Base-by-base conservation (phyloP, 2,888 invertebrate species). In the Alsophila aescularia region DNA sequence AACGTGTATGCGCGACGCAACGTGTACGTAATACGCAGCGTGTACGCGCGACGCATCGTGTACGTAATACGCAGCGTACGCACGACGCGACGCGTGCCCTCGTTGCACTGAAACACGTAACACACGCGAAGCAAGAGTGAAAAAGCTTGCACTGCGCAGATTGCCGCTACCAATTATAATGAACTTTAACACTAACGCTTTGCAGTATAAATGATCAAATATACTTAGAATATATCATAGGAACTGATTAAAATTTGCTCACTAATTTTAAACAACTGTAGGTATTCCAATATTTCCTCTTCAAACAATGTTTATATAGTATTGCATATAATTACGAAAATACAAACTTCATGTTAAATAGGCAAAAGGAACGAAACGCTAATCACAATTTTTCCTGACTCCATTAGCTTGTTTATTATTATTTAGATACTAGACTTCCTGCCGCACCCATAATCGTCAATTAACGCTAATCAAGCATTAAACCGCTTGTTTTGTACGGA, bases 161-260 rank as follows among this genome's bases (percentile, higher is more conserved):
- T 47, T 53, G 47, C 44, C 52, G 15, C 47, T 32, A 13, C 47
- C 41, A 53, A 42, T 53, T n/a, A 9, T 13, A n/a, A n/a, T n/a
- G n/a, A n/a, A n/a, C n/a, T n/a, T 24, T 24, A 6, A 24, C 24
- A 24, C 24, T 24, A 9, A 29, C 8, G 12, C 9, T 34, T n/a
- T 8, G 16, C 27, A 18, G 27, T 21, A 0, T 34, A 40, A 39
- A 24, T 37, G 15, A 37, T 42, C 18, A 16, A 15, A 24, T 18
- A 18, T 5, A 8, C 8, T 31, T 42, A 42, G 14, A 21, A 12
- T 18, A 4, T 42, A 32, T 21, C 31, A 10, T 37, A 39, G 32
- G 15, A 24, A 43, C 12, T 51, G 35, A 32, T 32, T 44, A 7
- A 15, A 16, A 40, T 44, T 40, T 44, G 39, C 32, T 44, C 39